Evolutionary conservation across 1,140 invertebrate species (phyloP).

Genomic region (Drosophila sechellia): DNA sequence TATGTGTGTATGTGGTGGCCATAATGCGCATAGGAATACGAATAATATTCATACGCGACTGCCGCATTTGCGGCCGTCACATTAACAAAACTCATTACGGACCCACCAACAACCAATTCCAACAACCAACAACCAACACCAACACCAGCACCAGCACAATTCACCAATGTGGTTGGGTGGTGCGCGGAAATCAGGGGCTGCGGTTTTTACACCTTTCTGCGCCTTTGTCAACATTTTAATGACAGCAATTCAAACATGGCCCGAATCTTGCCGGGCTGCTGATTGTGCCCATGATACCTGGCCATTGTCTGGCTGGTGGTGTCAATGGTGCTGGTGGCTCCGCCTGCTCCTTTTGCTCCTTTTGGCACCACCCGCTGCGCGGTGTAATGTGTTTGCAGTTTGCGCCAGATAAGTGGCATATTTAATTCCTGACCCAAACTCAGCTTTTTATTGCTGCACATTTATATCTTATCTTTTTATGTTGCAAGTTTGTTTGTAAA

Average conservation of each 20-base stretch:
- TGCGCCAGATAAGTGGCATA: conserved; percentile 71
- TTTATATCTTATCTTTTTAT: conserved; percentile 74
- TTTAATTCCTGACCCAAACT: conserved; percentile 63
- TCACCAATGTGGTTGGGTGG: conserved; percentile 4
- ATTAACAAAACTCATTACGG: conserved; percentile 75
- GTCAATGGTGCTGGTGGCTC: not conserved
- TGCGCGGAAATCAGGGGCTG: conserved; percentile 15
- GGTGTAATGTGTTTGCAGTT: conserved; percentile 62
- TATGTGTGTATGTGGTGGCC: not conserved
- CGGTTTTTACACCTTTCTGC: conserved; percentile 78
- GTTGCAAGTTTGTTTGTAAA: conserved; percentile 53
- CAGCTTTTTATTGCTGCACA: conserved; percentile 75
- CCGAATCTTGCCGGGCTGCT: conserved; percentile 37
- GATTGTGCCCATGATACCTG: conserved; percentile 69
- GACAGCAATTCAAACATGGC: conserved; percentile 79
- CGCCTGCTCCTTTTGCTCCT: not conserved
- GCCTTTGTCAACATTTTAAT: conserved; percentile 84
- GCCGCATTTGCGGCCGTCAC: conserved; percentile 65
- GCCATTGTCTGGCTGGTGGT: conserved; percentile 53
- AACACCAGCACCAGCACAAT: not conserved
- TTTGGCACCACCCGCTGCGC: conserved; percentile 7
- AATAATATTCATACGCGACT: conserved; percentile 26
- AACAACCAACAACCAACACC: not conserved
- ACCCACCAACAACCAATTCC: not conserved
- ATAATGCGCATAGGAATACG: conserved; percentile 35